These are phyloP conservation scores for Trichomycterus rosablanca DNA, from an alignment of 2,113 vertebrate species.

Conservation along the genomic window DNA sequence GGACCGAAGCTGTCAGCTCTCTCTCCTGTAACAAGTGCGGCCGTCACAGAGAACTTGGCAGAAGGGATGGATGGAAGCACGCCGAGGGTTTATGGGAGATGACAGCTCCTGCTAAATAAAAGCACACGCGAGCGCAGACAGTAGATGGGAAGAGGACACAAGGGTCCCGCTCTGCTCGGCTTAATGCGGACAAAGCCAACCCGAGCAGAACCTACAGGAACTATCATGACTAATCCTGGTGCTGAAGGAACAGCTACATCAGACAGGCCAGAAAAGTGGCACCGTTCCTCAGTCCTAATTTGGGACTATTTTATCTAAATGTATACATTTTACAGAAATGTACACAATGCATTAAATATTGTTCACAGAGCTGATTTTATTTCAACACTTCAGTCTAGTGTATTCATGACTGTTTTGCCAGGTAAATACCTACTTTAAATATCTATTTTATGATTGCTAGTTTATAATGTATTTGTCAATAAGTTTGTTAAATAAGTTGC, in stretches of 20 bases:
- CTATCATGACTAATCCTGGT: slow-evolving; percentile 30
- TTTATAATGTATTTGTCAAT: too few species aligned
- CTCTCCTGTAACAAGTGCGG: slow-evolving; percentile 56
- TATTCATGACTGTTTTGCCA: too few species aligned
- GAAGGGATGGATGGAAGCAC: slow-evolving; percentile 60
- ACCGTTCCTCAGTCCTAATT: too few species aligned
- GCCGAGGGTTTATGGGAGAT: slow-evolving; percentile 66
- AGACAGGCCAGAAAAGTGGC: not conserved
- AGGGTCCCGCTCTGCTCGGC: slow-evolving; percentile 35
- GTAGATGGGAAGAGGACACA: slow-evolving; percentile 38
- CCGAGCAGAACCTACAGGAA: slow-evolving; percentile 33
- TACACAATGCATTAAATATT: too few species aligned
- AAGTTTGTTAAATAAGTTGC: too few species aligned
- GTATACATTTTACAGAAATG: too few species aligned
- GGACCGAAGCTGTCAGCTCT: slow-evolving; percentile 59
- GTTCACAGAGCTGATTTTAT: too few species aligned
- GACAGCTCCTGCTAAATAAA: slow-evolving; percentile 69
- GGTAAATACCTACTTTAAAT: too few species aligned
- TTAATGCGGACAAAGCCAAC: slow-evolving; percentile 32
- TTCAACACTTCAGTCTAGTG: too few species aligned
- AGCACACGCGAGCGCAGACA: slow-evolving; percentile 54
- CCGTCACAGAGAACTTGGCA: slow-evolving; percentile 65
- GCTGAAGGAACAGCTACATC: slow-evolving; percentile 14
- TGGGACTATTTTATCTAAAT: too few species aligned
- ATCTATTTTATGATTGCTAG: too few species aligned